Evolutionary conservation across 1,140 invertebrate species (phyloP).

Genomic region (Drosophila sechellia): DNA sequence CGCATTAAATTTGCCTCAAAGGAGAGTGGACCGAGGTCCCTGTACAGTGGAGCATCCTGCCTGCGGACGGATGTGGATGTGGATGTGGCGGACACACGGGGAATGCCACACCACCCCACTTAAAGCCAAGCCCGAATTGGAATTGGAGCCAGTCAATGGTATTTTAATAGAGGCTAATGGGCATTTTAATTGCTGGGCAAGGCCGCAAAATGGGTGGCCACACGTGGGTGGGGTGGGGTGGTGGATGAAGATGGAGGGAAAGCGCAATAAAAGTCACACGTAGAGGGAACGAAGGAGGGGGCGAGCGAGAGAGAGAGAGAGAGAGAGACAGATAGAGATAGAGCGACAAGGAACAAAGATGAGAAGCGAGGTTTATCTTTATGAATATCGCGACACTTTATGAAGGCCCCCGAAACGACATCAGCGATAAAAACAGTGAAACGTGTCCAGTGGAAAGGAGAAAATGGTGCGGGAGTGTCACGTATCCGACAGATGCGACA

Average conservation of each 20-base stretch:
- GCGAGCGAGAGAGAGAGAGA: neutral
- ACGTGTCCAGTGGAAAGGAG: conserved; percentile 48
- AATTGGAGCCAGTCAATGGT: conserved; percentile 45
- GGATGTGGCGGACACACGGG: conserved; percentile 1
- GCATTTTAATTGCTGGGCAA: conserved; percentile 53
- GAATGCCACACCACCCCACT: conserved; percentile 29
- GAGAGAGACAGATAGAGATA: neutral
- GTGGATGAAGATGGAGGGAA: neutral
- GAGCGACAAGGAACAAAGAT: conserved; percentile 5
- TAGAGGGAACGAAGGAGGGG: too few species aligned
- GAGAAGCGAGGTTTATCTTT: conserved; percentile 52
- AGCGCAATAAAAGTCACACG: conserved; percentile 47
- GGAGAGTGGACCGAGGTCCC: conserved; percentile 3
- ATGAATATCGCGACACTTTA: conserved; percentile 72
- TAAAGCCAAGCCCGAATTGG: conserved; percentile 32
- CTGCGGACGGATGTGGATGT: conserved; percentile 1
- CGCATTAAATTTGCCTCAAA: conserved; percentile 58
- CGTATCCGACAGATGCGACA: conserved; percentile 47
- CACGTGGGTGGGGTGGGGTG: neutral
- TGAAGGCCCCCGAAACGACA: conserved; percentile 58
- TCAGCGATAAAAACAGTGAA: conserved; percentile 43
- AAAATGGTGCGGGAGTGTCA: conserved; percentile 28
- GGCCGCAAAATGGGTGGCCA: conserved; percentile 18
- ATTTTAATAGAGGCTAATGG: conserved; percentile 69
- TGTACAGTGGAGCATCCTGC: conserved; percentile 20